A percentile compares a stretch with the other conserved stretches of the same genome.
These are phyloP conservation scores for Chaitophorus viminalis DNA, from an alignment of 2,888 invertebrate species.

Conservation along the genomic window DNA sequence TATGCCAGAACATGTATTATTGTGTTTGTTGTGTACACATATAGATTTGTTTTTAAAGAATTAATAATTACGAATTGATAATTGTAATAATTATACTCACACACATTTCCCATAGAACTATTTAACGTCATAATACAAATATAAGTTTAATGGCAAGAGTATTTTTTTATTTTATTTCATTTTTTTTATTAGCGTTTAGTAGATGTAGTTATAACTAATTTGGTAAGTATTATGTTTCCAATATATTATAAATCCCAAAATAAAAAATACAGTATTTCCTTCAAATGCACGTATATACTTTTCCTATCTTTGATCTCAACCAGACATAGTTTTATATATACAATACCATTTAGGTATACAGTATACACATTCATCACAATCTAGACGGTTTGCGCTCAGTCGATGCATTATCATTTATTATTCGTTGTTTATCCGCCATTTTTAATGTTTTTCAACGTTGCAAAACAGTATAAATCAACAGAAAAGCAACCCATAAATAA, in stretches of 20 bases:
- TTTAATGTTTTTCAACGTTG: slow-evolving; percentile 40
- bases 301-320: neutral
- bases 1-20: neutral
- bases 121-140: neutral
- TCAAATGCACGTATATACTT: neutral
- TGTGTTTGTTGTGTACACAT: no score
- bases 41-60: neutral
- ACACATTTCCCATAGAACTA: neutral
- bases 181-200: no score
- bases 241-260: neutral
- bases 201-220: neutral
- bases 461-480: slow-evolving; percentile 42
- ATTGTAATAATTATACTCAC: neutral
- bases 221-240: neutral
- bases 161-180: no score
- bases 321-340: no score
- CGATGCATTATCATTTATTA: slow-evolving; percentile 24
- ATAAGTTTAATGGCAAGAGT: no score
- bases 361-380: slow-evolving; percentile 37
- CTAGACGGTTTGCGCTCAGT: slow-evolving; percentile 15
- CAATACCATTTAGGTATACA: neutral
- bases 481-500: slow-evolving; percentile 49
- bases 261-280: neutral
- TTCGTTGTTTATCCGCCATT: slow-evolving; percentile 46
- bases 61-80: neutral